Evolutionary conservation across 2,797 vertebrate genomes (phyloP).

Genomic region (Meriones psammophilus): DNA sequence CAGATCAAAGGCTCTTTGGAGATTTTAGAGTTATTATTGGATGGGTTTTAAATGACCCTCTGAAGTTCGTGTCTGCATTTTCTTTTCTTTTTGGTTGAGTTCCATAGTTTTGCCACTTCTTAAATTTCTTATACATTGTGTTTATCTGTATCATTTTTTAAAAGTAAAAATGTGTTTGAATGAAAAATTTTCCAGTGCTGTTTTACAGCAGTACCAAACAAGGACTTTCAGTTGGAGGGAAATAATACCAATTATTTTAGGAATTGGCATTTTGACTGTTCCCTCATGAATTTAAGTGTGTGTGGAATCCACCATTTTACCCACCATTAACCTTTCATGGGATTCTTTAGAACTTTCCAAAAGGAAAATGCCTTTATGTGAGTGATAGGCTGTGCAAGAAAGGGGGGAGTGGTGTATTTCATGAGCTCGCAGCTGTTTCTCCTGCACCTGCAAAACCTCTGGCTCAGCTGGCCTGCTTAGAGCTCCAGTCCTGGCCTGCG

Average conservation of each 20-base stretch:
- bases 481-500: not conserved
- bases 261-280: constrained; percentile 45
- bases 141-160: constrained; percentile 2
- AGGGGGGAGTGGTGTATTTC: not conserved
- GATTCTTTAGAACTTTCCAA: constrained; percentile 57
- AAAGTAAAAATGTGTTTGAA: constrained; percentile 36
- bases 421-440: constrained; percentile 2
- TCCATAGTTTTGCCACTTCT: constrained; percentile 13
- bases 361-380: constrained; percentile 15
- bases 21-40: constrained; percentile 49
- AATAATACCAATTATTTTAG: constrained; percentile 32
- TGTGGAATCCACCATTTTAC: not conserved
- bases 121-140: constrained; percentile 32
- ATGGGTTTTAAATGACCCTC: constrained; percentile 4
- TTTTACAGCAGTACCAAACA: constrained; percentile 23
- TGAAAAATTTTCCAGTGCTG: constrained; percentile 21
- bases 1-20: constrained; percentile 4
- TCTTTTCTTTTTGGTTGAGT: not conserved
- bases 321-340: constrained; percentile 19
- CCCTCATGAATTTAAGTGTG: constrained; percentile 4
- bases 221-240: constrained; percentile 36
- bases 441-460: not conserved
- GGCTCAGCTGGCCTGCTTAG: not conserved
- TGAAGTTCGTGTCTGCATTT: constrained; percentile 51
- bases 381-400: not conserved